Evolutionary conservation across 1,140 invertebrate species (phyloP).

Genomic region (Arion vulgaris): DNA sequence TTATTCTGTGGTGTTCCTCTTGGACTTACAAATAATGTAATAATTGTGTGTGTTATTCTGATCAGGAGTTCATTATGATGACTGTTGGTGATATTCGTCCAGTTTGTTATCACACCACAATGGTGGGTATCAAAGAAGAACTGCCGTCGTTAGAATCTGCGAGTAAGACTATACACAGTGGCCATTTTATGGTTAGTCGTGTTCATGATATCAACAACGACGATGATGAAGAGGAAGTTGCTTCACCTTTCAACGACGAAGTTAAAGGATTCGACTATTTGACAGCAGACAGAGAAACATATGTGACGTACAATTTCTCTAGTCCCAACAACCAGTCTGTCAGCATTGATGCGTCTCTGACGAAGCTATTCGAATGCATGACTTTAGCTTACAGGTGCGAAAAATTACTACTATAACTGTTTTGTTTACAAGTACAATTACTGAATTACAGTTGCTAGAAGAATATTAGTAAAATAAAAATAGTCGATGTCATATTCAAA

Average conservation of each 20-base stretch:
- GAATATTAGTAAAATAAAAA: too few species aligned
- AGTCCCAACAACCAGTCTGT: conserved; percentile 75
- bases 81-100: conserved; percentile 34
- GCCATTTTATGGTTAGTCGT: conserved; percentile 98
- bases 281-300: conserved; percentile 72
- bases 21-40: background rate
- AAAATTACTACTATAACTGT: background rate
- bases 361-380: conserved; percentile 97
- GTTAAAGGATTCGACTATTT: conserved; percentile 67
- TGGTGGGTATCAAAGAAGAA: conserved; percentile 44
- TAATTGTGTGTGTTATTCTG: background rate
- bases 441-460: too few species aligned
- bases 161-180: conserved; percentile 85
- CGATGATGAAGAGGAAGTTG: conserved; percentile 75
- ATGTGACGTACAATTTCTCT: conserved; percentile 69
- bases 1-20: background rate
- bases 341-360: conserved; percentile 92
- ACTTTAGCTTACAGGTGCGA: conserved; percentile 94
- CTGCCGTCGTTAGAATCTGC: conserved; percentile 3
- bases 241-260: conserved; percentile 43
- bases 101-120: conserved; percentile 27
- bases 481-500: too few species aligned
- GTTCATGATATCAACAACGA: conserved; percentile 91
- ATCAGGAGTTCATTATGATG: conserved; percentile 30
- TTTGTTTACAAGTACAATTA: background rate